Base-by-base conservation (phyloP, 2,888 invertebrate species). In the Pseudoips prasinana region DNA sequence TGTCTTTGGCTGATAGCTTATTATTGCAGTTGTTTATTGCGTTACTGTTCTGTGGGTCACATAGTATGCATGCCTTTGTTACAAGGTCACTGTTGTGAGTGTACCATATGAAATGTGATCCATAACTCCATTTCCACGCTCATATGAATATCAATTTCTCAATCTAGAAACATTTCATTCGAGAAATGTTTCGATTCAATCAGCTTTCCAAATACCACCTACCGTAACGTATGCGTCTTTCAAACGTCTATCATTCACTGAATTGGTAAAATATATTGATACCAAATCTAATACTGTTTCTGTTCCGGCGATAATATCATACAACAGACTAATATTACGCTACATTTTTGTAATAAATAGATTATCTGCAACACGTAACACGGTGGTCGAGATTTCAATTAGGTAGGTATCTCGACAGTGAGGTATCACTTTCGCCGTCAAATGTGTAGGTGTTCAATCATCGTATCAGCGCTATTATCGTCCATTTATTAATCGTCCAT, bases 401-500 rank as follows among this genome's bases (percentile, higher is more conserved):
- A 72, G 63, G 14, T 5, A 14, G 2, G 58, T 58, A 49, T 36
- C 3, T 20, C 20, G 20, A 43, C n/a, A n/a, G n/a, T n/a, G 58
- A 63, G 56, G 50, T 56, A 73, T 72, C 68, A 78, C 82, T 82
- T 83, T 83, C 82, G 62, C 80, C 52, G 48, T 62, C 57, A 45
- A n/a, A 36, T 47, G 52, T 54, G 71, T 73, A 67, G 71, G 72
- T 66, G 74, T 68, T 66, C 72, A 70, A 74, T 75, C 71, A 71
- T 57, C 58, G 53, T 58, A 70, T 71, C 71, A 58, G 40, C 29
- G 34, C 25, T 41, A 55, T 48, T 42, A 52, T 49, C 56, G 31
- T 45, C 39, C 48, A 47, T 53, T 66, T 64, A 64, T 61, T 64
- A 63, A 57, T 35, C 53, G 41, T 38, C 72, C 60, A 79, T 83